Conservation (phyloP, 2,113 vertebrate species). For the Furnarius figulus region DNA sequence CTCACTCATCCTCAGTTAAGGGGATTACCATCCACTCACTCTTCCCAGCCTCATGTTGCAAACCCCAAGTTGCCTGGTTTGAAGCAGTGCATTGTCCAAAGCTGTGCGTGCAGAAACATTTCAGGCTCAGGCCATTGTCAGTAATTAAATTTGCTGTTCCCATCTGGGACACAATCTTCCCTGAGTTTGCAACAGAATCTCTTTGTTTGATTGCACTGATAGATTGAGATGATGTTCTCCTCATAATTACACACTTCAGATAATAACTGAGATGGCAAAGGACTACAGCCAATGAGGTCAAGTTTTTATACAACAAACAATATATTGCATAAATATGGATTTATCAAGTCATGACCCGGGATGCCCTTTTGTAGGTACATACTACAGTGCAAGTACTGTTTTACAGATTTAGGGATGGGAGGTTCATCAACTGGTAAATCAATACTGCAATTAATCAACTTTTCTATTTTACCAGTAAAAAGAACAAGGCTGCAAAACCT, state of each 20-base stretch:
- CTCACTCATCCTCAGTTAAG: neutral
- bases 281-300: neutral
- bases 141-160: conserved; percentile 50
- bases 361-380: neutral
- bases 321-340: neutral
- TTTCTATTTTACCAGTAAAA: neutral
- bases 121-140: neutral
- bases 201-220: conserved; percentile 20
- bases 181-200: neutral
- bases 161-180: conserved; percentile 1
- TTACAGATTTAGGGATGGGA: neutral
- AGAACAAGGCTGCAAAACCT: neutral
- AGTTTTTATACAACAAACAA: neutral
- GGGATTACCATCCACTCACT: neutral
- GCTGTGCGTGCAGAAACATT: neutral
- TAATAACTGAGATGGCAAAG: neutral
- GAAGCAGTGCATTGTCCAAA: conserved; percentile 2
- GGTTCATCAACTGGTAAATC: neutral
- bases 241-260: neutral
- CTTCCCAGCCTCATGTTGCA: neutral
- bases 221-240: neutral
- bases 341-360: neutral
- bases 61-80: neutral
- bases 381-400: neutral
- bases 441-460: neutral